Evolutionary conservation across 2,888 invertebrate genomes (phyloP), one percentile per base, ranked within the genome.

Genomic region (Caenorhabditis afra): DNA sequence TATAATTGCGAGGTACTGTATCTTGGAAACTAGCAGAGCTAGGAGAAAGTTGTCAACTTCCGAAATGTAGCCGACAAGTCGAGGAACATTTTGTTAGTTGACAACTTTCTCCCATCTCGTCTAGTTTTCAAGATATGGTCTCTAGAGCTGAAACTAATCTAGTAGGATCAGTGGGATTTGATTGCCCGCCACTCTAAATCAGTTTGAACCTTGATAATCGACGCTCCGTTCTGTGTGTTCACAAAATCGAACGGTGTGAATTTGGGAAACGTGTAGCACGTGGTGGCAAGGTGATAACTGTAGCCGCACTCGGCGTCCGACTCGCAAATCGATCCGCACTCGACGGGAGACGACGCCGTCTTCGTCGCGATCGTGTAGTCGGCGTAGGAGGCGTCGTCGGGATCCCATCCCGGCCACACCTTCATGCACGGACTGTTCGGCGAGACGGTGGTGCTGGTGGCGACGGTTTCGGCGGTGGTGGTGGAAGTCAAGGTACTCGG

Each of bases 161-260:
- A n/a, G n/a, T n/a, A n/a, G n/a, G n/a, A n/a, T n/a, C n/a, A n/a
- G n/a, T n/a, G n/a, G n/a, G n/a, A n/a, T n/a, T n/a, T n/a, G n/a
- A n/a, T n/a, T n/a, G n/a, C n/a, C n/a, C n/a, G n/a, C n/a, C n/a
- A n/a, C n/a, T n/a, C n/a, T n/a, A n/a, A n/a, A n/a, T n/a, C n/a
- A n/a, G n/a, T n/a, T n/a, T n/a, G n/a, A 29, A 71, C 71, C 55
- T 71, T 71, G 47, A 71, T 62, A 35, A 64, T 14, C 47, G 62
- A 37, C 12, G 55, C 18, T 55, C 62, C 55, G 10, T 55, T 23
- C 11, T 37, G 55, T 20, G 55, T 62, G 11, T 47, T 55, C 2
- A 11, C 18, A 20, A 71, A 71, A 41, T 62, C 71, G 18, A 62
- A n/a, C 20, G 62, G 29, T 14, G 47, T 57, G 22, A 71, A 71